Evolutionary conservation across 2,888 invertebrate genomes (phyloP).

Genomic region (Apocheima hispidaria): DNA sequence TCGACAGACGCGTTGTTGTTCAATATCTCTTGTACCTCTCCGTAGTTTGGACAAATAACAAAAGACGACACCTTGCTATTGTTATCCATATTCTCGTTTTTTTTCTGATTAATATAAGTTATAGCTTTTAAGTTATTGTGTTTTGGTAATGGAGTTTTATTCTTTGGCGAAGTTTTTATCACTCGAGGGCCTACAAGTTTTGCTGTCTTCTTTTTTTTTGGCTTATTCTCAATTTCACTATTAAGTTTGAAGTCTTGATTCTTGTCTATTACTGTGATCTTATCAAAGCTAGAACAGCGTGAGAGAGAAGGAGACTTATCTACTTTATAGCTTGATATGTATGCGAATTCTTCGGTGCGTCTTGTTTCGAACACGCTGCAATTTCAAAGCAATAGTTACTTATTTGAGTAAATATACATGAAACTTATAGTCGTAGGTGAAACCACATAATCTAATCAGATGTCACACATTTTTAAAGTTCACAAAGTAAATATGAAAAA

Average conservation of each 20-base stretch:
- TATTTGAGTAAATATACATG: background rate
- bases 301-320: constrained; percentile 56
- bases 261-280: constrained; percentile 74
- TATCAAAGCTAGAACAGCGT: constrained; percentile 68
- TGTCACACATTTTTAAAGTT: too few relatives aligned
- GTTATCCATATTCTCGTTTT: background rate
- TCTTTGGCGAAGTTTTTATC: constrained; percentile 33
- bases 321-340: constrained; percentile 67
- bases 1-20: constrained; percentile 3
- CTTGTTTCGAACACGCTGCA: constrained; percentile 70
- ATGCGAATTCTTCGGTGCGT: constrained; percentile 71
- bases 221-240: constrained; percentile 47
- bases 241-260: constrained; percentile 55
- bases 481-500: too few relatives aligned
- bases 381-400: constrained; percentile 22
- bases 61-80: background rate
- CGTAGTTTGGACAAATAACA: background rate
- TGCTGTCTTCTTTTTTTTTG: constrained; percentile 42
- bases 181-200: constrained; percentile 28
- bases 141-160: constrained; percentile 30
- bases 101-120: constrained; percentile 1
- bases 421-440: too few relatives aligned
- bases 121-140: constrained; percentile 15
- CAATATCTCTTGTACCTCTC: background rate
- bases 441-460: too few relatives aligned